Conservation (phyloP, 2,888 invertebrate genomes). For the Lepidocyrtoides sp. region DNA sequence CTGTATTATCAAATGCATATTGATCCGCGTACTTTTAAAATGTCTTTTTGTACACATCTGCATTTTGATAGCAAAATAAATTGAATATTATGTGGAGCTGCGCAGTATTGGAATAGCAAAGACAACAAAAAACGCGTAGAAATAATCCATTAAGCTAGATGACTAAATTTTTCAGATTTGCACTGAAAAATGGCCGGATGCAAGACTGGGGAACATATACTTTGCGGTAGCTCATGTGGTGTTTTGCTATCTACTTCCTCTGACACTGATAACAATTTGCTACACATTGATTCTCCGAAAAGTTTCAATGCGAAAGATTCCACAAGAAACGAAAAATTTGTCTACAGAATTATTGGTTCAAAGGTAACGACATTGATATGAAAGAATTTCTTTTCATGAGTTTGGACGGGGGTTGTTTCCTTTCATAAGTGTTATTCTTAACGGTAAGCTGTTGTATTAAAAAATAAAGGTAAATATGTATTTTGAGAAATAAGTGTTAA, state of each 20-base stretch:
- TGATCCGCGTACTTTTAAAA: too few relatives aligned
- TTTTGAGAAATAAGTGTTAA: too few relatives aligned
- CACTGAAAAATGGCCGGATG: conserved; percentile 87
- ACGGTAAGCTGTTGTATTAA: conserved; percentile 88
- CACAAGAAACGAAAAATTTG: conserved; percentile 87
- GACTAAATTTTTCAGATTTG: conserved; percentile 86
- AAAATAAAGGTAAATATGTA: too few relatives aligned
- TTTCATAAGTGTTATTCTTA: conserved; percentile 89
- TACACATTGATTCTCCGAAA: conserved; percentile 88
- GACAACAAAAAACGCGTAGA: too few relatives aligned
- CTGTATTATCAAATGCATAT: too few relatives aligned
- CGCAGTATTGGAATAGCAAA: too few relatives aligned
- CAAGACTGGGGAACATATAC: conserved; percentile 87
- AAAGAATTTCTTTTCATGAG: neutral
- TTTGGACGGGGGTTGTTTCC: conserved; percentile 88
- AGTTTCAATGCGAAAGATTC: conserved; percentile 87
- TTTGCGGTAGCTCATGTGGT: conserved; percentile 88
- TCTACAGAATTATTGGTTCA: conserved; percentile 84
- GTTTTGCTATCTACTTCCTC: conserved; percentile 88
- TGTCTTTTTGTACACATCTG: too few relatives aligned
- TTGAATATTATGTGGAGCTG: too few relatives aligned
- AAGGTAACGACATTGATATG: conserved; percentile 68
- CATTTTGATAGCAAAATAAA: too few relatives aligned
- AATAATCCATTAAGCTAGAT: too few relatives aligned
- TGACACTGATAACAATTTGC: conserved; percentile 88